Evolutionary conservation across 1,140 invertebrate species (phyloP), one percentile per base, ranked within the genome.

Genomic region (Paramacrobiotus metropolitanus): DNA sequence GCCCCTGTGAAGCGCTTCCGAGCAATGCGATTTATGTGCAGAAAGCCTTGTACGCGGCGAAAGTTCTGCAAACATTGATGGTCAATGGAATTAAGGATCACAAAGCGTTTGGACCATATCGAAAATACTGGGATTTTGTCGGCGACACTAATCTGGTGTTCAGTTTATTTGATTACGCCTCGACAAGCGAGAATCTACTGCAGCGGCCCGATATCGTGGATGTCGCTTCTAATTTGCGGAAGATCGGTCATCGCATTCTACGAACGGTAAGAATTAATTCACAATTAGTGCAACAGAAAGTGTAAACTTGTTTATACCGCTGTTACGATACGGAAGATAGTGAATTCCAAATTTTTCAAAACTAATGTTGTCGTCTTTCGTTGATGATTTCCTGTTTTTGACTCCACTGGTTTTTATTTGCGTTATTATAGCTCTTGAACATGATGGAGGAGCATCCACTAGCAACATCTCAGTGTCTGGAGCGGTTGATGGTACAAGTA

Each of bases 51-150:
- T 55, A 55, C 48, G 15, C 48, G 4, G 48, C 48, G 15, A 55
- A 55, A 55, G 48, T 55, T 28, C 48, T 55, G 15, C 48, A 55
- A 24, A 55, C 48, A 24, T 24, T 55, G 24, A 55, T 55, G 48
- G 24, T 55, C 15, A 15, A 55, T 24, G 48, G 48, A 15, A 28
- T 55, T 4, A 15, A 24, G 15, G 48, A 55, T 15, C 24, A 55
- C 28, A 20, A 15, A 28, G 4, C 15, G 48, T 55, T 55, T 24
- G 15, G 4, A 24, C 48, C 48, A 24, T 55, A 20, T 24, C 15
- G 24, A 20, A 24, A 55, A 15, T 55, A 55, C 48, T 55, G 48
- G 48, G 9, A 15, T 28, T 55, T 24, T 20, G 24, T 55, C 48
- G 48, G 15, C 15, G 24, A 55, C 24, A 24, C 4, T 20, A 55